Evolutionary conservation across 2,797 vertebrate genomes (phyloP).

Genomic region (Paguma larvata): DNA sequence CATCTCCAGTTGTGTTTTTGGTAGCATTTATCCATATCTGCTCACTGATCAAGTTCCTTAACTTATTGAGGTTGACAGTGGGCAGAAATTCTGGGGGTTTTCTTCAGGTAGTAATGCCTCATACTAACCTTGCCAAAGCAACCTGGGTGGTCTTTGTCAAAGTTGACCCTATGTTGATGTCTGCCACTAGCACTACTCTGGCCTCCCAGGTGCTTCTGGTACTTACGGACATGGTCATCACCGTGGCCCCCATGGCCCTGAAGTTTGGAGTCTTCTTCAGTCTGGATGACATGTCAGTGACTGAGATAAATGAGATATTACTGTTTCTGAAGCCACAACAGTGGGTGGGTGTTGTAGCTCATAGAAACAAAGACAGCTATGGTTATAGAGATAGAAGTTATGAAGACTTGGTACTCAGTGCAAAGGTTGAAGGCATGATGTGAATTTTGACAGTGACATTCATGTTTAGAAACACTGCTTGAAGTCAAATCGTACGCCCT

Average conservation of each 20-base stretch:
- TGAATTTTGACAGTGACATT: not conserved
- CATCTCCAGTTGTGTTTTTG: not conserved
- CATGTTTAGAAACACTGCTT: not conserved
- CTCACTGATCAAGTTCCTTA: conserved; percentile 83
- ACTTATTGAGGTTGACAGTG: conserved; percentile 94
- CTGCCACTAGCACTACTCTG: conserved; percentile 93
- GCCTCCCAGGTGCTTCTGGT: conserved; percentile 92
- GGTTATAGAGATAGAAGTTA: not conserved
- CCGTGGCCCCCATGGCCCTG: not conserved
- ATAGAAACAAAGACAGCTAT: not conserved
- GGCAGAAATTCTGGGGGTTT: conserved; percentile 92
- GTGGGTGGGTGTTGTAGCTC: not conserved
- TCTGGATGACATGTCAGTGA: not conserved
- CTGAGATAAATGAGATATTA: too few relatives aligned
- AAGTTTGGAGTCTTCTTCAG: not conserved
- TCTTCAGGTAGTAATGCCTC: conserved; percentile 94
- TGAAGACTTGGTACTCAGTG: not conserved
- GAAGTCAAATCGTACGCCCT: not conserved
- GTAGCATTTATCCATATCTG: not conserved
- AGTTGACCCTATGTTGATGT: conserved; percentile 95
- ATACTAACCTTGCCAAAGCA: conserved; percentile 94
- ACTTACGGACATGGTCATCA: conserved; percentile 84
- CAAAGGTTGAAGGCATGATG: not conserved
- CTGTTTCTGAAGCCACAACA: not conserved
- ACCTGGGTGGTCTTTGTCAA: conserved; percentile 91